phyloP scores from a whole-genome alignment of 2,113 vertebrate genomes.

The Coregonus clupeaformis region DNA sequence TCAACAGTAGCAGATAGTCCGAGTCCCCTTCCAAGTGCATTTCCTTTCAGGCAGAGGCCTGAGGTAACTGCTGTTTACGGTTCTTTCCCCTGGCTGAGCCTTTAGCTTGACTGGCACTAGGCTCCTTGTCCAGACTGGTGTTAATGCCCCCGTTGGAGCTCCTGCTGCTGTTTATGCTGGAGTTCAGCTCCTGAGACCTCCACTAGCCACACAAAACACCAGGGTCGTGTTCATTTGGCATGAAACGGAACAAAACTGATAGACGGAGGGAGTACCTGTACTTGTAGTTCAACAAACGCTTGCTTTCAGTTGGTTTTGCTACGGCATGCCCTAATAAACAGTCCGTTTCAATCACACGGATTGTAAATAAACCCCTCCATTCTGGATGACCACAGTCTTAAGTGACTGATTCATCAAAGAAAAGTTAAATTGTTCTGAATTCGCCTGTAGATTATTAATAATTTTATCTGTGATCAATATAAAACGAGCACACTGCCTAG shows the following conservation, averaged over 20 bases:
- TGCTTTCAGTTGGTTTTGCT: too few species aligned
- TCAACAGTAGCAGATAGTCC: neutral
- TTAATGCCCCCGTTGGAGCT: neutral
- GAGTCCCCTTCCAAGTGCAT: neutral
- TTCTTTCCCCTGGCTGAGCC: neutral
- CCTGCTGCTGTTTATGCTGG: too few species aligned
- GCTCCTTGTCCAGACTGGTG: neutral
- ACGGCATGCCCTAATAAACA: neutral
- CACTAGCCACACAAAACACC: conserved; percentile 1
- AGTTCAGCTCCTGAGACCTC: conserved; percentile 13
- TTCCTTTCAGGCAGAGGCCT: neutral
- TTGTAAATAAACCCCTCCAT: neutral
- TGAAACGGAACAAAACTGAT: too few species aligned
- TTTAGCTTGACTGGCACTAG: neutral
- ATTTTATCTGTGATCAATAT: too few species aligned
- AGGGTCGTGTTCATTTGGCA: neutral
- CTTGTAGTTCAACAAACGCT: too few species aligned
- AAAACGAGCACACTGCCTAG: neutral
- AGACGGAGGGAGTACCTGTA: too few species aligned
- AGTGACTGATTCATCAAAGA: too few species aligned
- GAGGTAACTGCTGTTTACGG: neutral
- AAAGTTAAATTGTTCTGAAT: too few species aligned
- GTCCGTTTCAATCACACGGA: too few species aligned
- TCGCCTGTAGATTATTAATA: too few species aligned
- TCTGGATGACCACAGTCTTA: neutral